These are phyloP conservation scores for Zelostemma sp. DNA, from an alignment of 1,140 invertebrate species.

Conservation along the genomic window DNA sequence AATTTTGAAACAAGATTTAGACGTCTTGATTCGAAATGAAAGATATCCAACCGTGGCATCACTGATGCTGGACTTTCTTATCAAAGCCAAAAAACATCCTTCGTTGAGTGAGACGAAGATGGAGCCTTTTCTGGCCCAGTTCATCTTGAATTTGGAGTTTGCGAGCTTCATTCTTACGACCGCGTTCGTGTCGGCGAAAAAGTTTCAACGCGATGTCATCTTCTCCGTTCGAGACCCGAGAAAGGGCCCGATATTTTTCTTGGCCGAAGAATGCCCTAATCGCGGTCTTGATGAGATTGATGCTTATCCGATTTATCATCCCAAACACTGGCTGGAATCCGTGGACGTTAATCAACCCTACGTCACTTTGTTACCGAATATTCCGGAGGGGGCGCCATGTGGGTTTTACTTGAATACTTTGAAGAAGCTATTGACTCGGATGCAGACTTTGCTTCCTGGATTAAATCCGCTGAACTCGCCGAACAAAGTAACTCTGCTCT, in stretches of 20 bases:
- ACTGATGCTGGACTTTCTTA: conserved; percentile 1
- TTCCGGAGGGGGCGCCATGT: background rate
- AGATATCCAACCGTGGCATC: conserved; percentile 17
- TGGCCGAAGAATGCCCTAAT: background rate
- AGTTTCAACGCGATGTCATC: background rate
- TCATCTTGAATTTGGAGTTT: background rate
- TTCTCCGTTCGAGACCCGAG: background rate
- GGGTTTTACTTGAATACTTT: background rate
- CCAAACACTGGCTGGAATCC: background rate
- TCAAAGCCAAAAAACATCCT: background rate
- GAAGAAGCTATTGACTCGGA: background rate
- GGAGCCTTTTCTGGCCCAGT: background rate
- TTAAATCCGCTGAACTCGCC: background rate
- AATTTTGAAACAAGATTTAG: conserved; percentile 8
- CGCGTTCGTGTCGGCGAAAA: background rate
- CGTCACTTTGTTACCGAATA: background rate
- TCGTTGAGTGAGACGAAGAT: background rate
- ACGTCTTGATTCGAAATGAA: background rate
- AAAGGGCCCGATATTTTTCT: background rate
- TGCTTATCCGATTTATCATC: background rate
- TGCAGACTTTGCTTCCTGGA: background rate
- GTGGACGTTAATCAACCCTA: background rate
- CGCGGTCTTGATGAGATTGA: background rate
- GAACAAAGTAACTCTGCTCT: background rate
- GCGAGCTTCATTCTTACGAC: background rate